Base-by-base conservation (phyloP, 1,140 invertebrate genomes). In the Protaetia brevitarsis region DNA sequence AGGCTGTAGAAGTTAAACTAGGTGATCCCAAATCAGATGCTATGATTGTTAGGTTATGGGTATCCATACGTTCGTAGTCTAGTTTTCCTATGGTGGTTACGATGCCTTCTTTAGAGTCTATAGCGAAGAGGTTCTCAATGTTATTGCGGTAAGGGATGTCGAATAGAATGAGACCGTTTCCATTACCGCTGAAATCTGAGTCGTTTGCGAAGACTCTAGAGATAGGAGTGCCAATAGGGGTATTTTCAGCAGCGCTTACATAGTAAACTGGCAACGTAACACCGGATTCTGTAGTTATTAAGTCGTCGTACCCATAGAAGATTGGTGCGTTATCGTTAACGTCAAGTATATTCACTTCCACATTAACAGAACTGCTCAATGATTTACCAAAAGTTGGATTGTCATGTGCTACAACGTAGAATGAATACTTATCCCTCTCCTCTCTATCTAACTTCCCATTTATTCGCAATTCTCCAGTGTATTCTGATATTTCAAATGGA, bases 21-120 rank as follows among this genome's bases (percentile, higher is more conserved):
- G 92, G 92, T 27, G 87, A 89, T 1, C 93, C 93, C 16, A 93
- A 80, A 81, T 95, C 93, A 0, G 91, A 91, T 0, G 91, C 92
- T 4, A 91, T 85, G 0, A 95, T 85, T 0, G 90, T 89, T 0
- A 95, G 79, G 76, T 94, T 93, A 72, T 91, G 86, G 11, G 81
- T 75, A 27, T 79, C 79, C 69, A 86, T 81, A 26, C 74, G 80
- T 77, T 92, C 89, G 70, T 89, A 93, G 73, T 93, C 90, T 6
- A 95, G 81, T 68, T 83, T 85, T 1, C 84, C 84, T 3, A 88
- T 85, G 0, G 89, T 93, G 7, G 87, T 91, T 2, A 95, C 84
- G 0, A 87, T 82, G 10, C 92, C 93, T 66, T 94, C 90, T 69
- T 90, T 89, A 0, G 88, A 89, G 73, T 93, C 90, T 36, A 93